Evolutionary conservation across 2,888 invertebrate genomes (phyloP).

Genomic region (Cerceris rybyensis): DNA sequence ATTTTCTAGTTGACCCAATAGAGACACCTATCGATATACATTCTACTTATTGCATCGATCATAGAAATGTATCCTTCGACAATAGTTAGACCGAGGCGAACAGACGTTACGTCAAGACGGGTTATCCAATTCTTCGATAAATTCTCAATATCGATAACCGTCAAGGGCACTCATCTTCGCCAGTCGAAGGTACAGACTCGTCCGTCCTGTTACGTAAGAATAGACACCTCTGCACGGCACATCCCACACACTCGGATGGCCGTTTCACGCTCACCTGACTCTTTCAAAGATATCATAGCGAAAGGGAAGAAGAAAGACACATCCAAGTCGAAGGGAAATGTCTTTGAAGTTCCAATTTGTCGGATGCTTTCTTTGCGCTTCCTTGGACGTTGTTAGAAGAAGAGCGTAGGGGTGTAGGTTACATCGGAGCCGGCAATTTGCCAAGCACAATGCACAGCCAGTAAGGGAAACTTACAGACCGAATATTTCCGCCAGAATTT

Average conservation of each 20-base stretch:
- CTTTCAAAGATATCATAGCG: slow-evolving; percentile 9
- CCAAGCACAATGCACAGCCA: slow-evolving; percentile 60
- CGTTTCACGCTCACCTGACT: slow-evolving; percentile 40
- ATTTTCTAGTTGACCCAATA: no score
- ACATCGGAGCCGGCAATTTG: slow-evolving; percentile 61
- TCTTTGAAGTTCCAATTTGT: slow-evolving; percentile 61
- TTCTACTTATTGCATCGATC: no score
- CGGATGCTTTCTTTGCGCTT: slow-evolving; percentile 43
- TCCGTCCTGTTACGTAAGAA: slow-evolving; percentile 43
- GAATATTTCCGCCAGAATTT: slow-evolving; percentile 31
- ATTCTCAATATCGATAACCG: slow-evolving; percentile 43
- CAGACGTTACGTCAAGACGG: slow-evolving; percentile 17
- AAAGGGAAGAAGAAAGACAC: slow-evolving; percentile 7
- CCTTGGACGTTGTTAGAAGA: slow-evolving; percentile 30
- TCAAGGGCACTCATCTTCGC: slow-evolving; percentile 45
- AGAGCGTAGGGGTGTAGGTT: slow-evolving; percentile 43
- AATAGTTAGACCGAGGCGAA: no score
- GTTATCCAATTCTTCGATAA: slow-evolving; percentile 37
- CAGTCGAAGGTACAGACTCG: not conserved
- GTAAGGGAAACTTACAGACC: slow-evolving; percentile 22
- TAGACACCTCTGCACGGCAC: slow-evolving; percentile 20
- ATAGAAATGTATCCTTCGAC: no score
- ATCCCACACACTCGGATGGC: not conserved
- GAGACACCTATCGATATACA: no score
- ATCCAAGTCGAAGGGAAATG: slow-evolving; percentile 20